phyloP scores from a whole-genome alignment of 2,113 vertebrate species.

The Phalacrocorax aristotelis region DNA sequence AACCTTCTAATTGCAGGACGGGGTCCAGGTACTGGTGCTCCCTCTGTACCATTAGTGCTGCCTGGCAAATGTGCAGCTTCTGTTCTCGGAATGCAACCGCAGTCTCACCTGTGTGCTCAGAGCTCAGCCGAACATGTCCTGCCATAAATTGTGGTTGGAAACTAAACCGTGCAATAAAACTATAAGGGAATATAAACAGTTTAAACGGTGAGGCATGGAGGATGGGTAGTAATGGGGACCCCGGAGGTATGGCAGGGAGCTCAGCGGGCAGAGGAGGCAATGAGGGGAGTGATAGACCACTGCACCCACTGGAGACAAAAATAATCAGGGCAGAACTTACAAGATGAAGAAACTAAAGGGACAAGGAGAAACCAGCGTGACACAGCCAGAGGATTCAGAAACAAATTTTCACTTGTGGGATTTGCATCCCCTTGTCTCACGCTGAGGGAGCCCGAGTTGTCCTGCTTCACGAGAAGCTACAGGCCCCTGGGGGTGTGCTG shows the following conservation, averaged over 20 bases:
- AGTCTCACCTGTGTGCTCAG: not conserved
- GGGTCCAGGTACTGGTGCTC: not conserved
- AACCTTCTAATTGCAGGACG: not conserved
- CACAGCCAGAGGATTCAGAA: not conserved
- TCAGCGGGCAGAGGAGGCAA: not conserved
- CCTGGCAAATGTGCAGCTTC: not conserved
- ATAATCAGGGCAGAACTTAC: not conserved
- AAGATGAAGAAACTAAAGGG: not conserved
- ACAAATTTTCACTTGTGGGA: not conserved
- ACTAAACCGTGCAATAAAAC: not conserved
- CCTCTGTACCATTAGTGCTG: not conserved
- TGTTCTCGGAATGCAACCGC: not conserved
- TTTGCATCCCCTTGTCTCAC: accelerated
- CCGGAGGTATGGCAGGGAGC: accelerated
- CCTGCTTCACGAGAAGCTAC: accelerated
- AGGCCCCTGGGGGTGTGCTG: no score
- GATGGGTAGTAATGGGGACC: not conserved
- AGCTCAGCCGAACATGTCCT: not conserved
- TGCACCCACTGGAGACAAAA: not conserved
- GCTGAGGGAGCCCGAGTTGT: accelerated
- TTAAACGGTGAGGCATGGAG: accelerated
- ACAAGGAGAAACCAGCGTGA: not conserved
- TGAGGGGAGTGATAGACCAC: not conserved
- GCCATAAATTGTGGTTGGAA: not conserved
- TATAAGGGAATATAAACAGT: not conserved